These are phyloP conservation scores for Monomorium pharaonis DNA, from an alignment of 1,140 invertebrate genomes.

Conservation along the genomic window DNA sequence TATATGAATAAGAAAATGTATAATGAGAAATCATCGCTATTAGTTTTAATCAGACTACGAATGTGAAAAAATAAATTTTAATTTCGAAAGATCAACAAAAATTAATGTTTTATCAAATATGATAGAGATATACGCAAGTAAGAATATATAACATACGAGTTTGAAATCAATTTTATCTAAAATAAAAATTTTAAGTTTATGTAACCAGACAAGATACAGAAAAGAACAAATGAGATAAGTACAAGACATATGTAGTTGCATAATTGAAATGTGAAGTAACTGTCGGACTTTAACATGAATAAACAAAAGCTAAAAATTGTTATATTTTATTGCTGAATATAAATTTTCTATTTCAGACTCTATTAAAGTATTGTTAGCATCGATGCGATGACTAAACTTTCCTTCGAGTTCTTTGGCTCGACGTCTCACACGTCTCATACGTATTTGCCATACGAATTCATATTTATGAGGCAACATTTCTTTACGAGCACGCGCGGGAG, in stretches of 20 bases:
- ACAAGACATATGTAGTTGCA: neutral
- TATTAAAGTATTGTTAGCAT: neutral
- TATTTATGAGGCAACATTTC: constrained; percentile 56
- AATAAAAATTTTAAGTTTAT: neutral
- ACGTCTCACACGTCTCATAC: neutral
- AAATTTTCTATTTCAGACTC: neutral
- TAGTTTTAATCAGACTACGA: neutral
- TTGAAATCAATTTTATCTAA: neutral
- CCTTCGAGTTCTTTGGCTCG: constrained; percentile 23
- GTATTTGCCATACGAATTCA: constrained; percentile 49
- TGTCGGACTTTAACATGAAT: neutral
- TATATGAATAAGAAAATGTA: neutral
- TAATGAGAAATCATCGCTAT: neutral
- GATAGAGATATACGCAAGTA: neutral
- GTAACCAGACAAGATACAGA: neutral
- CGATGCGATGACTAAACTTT: constrained; percentile 16
- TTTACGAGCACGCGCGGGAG: constrained; percentile 35
- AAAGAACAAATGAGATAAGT: neutral
- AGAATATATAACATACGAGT: neutral
- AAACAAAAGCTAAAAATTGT: neutral
- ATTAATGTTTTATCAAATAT: neutral
- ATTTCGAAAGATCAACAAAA: neutral
- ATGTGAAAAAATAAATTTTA: neutral
- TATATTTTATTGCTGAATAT: neutral
- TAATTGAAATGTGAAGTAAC: neutral